Percentiles rank a stretch among this genome's conserved stretches.
These are phyloP conservation scores for Cairina moschata DNA, from an alignment of 2,113 vertebrate species.

Conservation along the genomic window DNA sequence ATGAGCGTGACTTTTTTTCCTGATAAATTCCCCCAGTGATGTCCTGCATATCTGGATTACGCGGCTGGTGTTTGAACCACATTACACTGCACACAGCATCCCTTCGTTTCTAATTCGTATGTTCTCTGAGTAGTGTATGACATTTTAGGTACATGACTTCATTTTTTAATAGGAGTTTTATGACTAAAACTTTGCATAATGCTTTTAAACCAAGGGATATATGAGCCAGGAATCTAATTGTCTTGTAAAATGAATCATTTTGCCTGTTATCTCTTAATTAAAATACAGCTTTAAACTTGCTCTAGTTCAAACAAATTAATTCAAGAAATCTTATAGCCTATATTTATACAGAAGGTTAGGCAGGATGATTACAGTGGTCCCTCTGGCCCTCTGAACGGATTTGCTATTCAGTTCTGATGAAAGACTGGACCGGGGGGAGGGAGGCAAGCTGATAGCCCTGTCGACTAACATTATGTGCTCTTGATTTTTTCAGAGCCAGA, in stretches of 20 bases:
- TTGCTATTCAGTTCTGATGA: neutral
- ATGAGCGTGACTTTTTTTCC: neutral
- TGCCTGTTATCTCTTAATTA: constrained; percentile 1
- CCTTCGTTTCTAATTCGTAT: neutral
- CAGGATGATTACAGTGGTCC: neutral
- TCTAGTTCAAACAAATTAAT: constrained; percentile 1
- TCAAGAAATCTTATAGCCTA: neutral
- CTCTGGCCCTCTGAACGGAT: neutral
- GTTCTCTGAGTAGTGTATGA: neutral
- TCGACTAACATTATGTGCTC: neutral
- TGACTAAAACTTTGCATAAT: neutral
- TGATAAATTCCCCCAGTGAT: neutral
- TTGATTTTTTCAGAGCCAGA: neutral
- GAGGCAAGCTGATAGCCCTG: neutral
- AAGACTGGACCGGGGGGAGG: neutral
- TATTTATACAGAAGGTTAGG: neutral
- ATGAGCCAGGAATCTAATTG: neutral
- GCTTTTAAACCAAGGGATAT: neutral
- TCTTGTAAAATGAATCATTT: neutral
- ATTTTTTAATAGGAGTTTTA: neutral
- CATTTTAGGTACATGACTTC: neutral
- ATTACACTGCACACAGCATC: neutral
- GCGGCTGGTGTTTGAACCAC: neutral
- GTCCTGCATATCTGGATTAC: neutral
- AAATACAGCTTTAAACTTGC: constrained; percentile 27